Percentiles rank a stretch among this genome's conserved stretches.
phyloP scores from a whole-genome alignment of 1,140 invertebrate species.

The Papilio polyxenes region DNA sequence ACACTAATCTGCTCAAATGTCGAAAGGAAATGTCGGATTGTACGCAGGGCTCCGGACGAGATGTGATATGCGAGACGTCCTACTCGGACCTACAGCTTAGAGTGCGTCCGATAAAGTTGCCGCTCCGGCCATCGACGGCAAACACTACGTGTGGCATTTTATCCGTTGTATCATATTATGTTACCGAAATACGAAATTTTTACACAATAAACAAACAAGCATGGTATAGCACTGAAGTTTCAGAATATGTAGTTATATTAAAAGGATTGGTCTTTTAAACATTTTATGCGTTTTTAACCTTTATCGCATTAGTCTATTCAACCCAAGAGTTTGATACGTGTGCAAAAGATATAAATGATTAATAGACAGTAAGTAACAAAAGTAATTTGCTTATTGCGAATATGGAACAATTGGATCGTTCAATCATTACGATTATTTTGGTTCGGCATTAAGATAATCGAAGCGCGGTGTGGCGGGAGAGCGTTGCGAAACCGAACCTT shows the following conservation, averaged over 20 bases:
- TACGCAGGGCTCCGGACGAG: slow-evolving; percentile 67
- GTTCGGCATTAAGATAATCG: slow-evolving; percentile 35
- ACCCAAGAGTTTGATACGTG: background rate
- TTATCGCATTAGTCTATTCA: slow-evolving; percentile 2
- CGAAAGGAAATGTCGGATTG: slow-evolving; percentile 80
- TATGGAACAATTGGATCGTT: slow-evolving; percentile 33
- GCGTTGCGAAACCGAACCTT: slow-evolving; percentile 60
- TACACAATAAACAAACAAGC: background rate
- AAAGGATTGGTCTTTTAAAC: background rate
- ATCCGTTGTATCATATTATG: background rate
- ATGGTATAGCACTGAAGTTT: background rate
- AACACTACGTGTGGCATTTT: slow-evolving; percentile 22
- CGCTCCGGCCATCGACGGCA: slow-evolving; percentile 22
- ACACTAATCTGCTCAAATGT: slow-evolving; percentile 79
- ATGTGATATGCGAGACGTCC: slow-evolving; percentile 64
- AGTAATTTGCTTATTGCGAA: slow-evolving; percentile 27
- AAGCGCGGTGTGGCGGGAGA: background rate
- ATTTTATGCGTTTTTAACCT: background rate
- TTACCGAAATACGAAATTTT: too few species aligned
- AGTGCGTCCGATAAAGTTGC: slow-evolving; percentile 38
- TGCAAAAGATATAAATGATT: slow-evolving; percentile 20
- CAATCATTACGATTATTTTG: slow-evolving; percentile 32
- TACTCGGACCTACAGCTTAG: slow-evolving; percentile 44
- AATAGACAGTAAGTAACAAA: slow-evolving; percentile 26
- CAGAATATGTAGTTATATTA: background rate